phyloP scores from a whole-genome alignment of 2,113 vertebrate genomes.

The Cheirogaleus medius region DNA sequence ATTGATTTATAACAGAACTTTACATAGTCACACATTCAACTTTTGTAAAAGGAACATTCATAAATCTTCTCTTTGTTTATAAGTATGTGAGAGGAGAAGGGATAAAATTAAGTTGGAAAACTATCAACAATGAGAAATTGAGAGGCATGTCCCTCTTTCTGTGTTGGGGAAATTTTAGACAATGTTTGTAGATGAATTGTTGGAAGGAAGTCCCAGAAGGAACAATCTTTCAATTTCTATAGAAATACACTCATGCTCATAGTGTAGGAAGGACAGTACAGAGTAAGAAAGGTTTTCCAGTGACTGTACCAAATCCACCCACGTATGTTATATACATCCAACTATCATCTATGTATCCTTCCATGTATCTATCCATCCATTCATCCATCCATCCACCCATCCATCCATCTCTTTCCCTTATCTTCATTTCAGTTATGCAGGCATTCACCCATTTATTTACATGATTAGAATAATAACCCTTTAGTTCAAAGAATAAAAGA shows the following conservation, averaged over 20 bases:
- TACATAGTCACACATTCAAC: neutral
- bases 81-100: neutral
- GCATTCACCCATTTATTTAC: neutral
- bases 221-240: neutral
- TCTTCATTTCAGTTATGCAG: too few species aligned
- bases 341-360: neutral
- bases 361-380: neutral
- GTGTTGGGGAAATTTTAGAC: neutral
- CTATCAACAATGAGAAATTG: neutral
- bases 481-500: conserved; percentile 3
- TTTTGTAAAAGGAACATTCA: neutral
- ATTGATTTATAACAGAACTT: neutral
- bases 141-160: neutral
- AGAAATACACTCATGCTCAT: neutral
- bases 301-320: neutral
- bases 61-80: neutral
- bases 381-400: too few species aligned
- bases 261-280: neutral
- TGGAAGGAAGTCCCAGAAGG: neutral
- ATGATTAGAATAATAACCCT: neutral
- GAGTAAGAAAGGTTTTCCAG: neutral
- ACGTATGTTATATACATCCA: neutral
- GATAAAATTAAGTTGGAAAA: neutral
- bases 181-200: neutral
- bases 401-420: neutral